Evolutionary conservation across 2,888 invertebrate species (phyloP), one percentile per base, ranked within the genome.

Genomic region (Odontocolon sp.): DNA sequence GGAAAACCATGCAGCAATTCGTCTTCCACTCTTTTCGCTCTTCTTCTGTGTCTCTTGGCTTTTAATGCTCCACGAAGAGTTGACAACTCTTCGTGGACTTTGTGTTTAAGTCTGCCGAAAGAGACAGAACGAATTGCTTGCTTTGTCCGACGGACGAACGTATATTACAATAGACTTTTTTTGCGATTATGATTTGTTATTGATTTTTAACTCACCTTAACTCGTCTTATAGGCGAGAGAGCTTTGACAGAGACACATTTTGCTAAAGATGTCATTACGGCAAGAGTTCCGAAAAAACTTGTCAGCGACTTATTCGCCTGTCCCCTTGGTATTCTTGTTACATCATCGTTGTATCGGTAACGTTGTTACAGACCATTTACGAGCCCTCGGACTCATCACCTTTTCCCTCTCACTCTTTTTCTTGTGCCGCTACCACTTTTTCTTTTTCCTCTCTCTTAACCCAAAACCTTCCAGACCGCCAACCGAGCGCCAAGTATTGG

Each of bases 231-330:
- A n/a, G n/a, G n/a, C n/a, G n/a, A n/a, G n/a, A n/a, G n/a, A n/a
- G n/a, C n/a, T n/a, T n/a, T n/a, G n/a, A n/a, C n/a, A n/a, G n/a
- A n/a, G n/a, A n/a, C n/a, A n/a, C n/a, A n/a, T n/a, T n/a, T n/a
- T n/a, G n/a, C n/a, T n/a, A n/a, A n/a, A n/a, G n/a, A n/a, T n/a
- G n/a, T n/a, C n/a, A n/a, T n/a, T n/a, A n/a, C n/a, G n/a, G n/a
- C n/a, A n/a, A n/a, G n/a, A n/a, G n/a, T 36, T 9, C 18, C 42
- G 54, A 18, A 71, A 52, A 38, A 57, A 59, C 68, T 71, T 67
- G 72, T 56, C 57, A 63, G 57, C 50, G 63, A 66, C 14, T 61
- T 78, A 74, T 73, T 80, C 74, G 76, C 82, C 76, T 70, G 71
- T 8, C n/a, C 36, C 4, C 54, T 18, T 9, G 18, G 33, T 31